These are phyloP conservation scores for Pangasius macronema DNA, from an alignment of 2,797 vertebrate species.

Conservation along the genomic window DNA sequence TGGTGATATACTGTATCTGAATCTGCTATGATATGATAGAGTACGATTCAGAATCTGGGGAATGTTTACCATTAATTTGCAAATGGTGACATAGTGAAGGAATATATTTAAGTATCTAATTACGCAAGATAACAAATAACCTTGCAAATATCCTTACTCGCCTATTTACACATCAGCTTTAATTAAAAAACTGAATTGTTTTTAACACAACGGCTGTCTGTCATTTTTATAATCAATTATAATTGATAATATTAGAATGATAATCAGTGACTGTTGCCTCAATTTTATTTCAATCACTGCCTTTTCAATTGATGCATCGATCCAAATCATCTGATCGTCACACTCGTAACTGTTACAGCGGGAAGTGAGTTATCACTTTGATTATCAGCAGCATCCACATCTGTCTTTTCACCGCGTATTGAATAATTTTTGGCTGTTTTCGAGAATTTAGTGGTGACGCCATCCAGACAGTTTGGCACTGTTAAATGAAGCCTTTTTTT, in stretches of 20 bases:
- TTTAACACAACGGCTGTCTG: not conserved
- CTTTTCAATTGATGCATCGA: not conserved
- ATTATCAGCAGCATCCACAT: not conserved
- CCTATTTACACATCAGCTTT: not conserved
- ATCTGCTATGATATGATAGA: not conserved
- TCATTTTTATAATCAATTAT: not conserved
- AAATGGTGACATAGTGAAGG: not conserved
- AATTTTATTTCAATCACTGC: not conserved
- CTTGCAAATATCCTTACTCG: not conserved
- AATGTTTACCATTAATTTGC: not conserved
- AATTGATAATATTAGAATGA: not conserved
- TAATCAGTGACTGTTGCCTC: not conserved
- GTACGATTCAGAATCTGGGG: not conserved
- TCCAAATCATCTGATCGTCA: not conserved
- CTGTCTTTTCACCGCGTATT: conserved; percentile 6
- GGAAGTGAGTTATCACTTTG: not conserved
- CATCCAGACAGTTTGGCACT: not conserved
- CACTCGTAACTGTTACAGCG: not conserved
- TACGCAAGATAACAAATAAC: not conserved
- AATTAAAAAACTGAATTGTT: not conserved
- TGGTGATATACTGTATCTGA: not conserved
- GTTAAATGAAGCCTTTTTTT: conserved; percentile 1
- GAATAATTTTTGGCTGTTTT: conserved; percentile 4
- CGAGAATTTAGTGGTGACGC: not conserved
- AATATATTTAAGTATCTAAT: not conserved